Evolutionary conservation across 37 sponge, comb jelly and placozoan genomes (phyloP), one percentile per base, ranked within the genome.

Genomic region (Mnemiopsis leidyi): DNA sequence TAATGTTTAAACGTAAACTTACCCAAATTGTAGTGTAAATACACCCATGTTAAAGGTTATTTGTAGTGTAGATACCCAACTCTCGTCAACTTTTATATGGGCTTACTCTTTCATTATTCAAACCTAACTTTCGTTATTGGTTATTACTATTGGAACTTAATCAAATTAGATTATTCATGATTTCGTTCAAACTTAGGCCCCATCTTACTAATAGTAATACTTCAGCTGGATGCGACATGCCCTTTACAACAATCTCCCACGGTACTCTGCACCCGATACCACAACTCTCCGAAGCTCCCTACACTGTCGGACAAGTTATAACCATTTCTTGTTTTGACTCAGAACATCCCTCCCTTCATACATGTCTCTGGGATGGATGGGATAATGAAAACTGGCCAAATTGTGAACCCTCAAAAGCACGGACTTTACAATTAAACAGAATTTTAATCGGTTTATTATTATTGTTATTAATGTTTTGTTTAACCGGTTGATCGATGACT

Each of bases 341-440:
- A 16, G 28, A 77, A 36, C 26, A 9, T 35, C 38, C 23, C 48
- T 37, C 23, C 40, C 38, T 85, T 25, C 61, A 23, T 3, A 25
- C 23, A n/a, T 85, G 90, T 33, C 32, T 85, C 21, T 85, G 90
- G 90, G 90, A 85, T 29, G 90, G 90, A 39, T 85, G 90, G 90
- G 90, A 85, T 38, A 85, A 18, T 40, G 90, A 85, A 37, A 28
- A 39, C 29, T 85, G 90, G 90, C 90, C 90, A 1, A 61, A 85
- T 18, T 85, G 90, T 23, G 24, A 33, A 28, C 79, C 79, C 18
- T 48, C 61, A 48, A 48, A 13, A 18, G 13, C 61, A 18, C 5
- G 13, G 13, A 48, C 5, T 48, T 18, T 48, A 13, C 5, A 13
- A 48, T 13, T 48, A 18, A 48, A 13, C 13, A 13, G 61, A 48